Evolutionary conservation across 2,113 vertebrate genomes (phyloP), one percentile per base, ranked within the genome.

Genomic region (Triplophysa rosa): DNA sequence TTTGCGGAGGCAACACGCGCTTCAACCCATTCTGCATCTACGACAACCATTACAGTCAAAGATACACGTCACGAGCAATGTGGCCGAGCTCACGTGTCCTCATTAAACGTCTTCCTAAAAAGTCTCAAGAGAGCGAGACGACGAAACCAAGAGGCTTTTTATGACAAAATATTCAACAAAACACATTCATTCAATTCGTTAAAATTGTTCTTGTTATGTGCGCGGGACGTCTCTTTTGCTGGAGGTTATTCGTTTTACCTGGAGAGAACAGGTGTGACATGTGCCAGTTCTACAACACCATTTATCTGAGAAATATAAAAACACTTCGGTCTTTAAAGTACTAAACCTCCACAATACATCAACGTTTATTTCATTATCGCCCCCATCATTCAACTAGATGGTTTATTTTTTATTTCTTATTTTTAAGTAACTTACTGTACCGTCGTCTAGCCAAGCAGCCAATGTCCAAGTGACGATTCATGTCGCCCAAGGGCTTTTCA

Each of bases 261-360:
- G 21, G 21, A 21, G 8, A 33, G n/a, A 77, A 45, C 67, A 84
- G 79, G 74, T 81, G 74, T 24, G 13, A 42, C 79, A 83, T 49
- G 8, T 40, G 54, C 40, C 54, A 40, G 29, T 58, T 17, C 49
- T 8, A 37, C 29, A 5, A 37, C 6, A 29, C 14, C 3, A 68
- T 54, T 70, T 17, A 69, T 8, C 23, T 47, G 4, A 21, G 42
- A 17, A 45, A 12, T 23, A 2, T 3, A 8, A 29, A 13, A 67
- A 19, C 6, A 58, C 37, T 14, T 21, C 33, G 33, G 33, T 7
- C 33, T 37, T 37, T 37, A 5, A 33, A 33, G 33, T 33, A 4
- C 1, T 12, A 37, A 29, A 37, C 56, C 37, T 21, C 17, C 19
- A 58, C 2, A 3, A 2, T 10, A 42, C 13, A 59, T 24, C 12